phyloP scores from a whole-genome alignment of 1,140 invertebrate genomes.

The Cataglyphis hispanica region DNA sequence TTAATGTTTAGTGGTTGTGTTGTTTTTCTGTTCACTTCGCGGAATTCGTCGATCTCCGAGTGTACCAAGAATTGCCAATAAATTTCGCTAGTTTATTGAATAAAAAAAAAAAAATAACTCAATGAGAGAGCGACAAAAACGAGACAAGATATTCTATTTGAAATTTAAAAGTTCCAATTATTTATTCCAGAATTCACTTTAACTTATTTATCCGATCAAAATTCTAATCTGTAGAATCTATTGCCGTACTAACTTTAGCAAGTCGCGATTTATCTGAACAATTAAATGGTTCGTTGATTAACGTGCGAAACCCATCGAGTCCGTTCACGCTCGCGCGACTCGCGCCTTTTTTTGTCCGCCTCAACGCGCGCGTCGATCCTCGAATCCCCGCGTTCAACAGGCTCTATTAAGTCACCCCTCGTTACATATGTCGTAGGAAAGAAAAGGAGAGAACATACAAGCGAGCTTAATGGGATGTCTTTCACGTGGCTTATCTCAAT shows the following conservation, averaged over 20 bases:
- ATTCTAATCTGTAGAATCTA: slow-evolving; percentile 32
- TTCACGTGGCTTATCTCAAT: background rate
- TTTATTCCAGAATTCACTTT: background rate
- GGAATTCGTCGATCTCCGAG: background rate
- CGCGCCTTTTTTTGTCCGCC: slow-evolving; percentile 53
- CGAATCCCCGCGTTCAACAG: slow-evolving; percentile 65
- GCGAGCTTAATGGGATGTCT: slow-evolving; percentile 17
- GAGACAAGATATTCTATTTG: background rate
- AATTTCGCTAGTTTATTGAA: background rate
- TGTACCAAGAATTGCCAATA: background rate
- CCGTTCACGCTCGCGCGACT: slow-evolving; percentile 62
- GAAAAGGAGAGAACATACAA: slow-evolving; percentile 29
- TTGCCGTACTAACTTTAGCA: slow-evolving; percentile 41
- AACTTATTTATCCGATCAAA: background rate
- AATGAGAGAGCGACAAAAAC: background rate
- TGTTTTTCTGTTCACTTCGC: background rate
- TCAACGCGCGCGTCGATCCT: slow-evolving; percentile 57
- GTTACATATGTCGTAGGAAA: slow-evolving; percentile 31
- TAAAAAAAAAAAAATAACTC: background rate
- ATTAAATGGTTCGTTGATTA: slow-evolving; percentile 67
- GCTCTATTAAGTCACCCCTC: slow-evolving; percentile 63
- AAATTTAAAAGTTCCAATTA: background rate
- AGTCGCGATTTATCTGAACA: slow-evolving; percentile 18
- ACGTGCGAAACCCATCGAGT: slow-evolving; percentile 68
- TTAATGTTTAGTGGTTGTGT: background rate